These are phyloP conservation scores for Megalops cyprinoides DNA, from an alignment of 2,797 vertebrate genomes.

Conservation along the genomic window DNA sequence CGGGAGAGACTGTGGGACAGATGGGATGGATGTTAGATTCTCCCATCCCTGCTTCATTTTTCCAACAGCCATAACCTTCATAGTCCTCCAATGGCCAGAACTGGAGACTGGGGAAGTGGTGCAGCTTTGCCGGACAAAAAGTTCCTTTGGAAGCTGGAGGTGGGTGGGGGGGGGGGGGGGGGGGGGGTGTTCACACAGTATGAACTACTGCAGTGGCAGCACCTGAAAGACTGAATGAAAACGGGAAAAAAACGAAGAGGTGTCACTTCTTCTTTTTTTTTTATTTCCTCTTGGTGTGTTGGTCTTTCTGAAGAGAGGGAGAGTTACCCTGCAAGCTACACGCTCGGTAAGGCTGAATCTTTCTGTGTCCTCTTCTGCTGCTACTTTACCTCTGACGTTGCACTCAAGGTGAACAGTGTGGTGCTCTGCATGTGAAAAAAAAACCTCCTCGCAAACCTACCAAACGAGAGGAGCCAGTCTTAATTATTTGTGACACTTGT, in stretches of 20 bases:
- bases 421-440: conserved; percentile 49
- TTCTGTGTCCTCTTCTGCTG: conserved; percentile 46
- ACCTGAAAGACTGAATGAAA: conserved; percentile 67
- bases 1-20: conserved; percentile 28
- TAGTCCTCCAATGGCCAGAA: conserved; percentile 4
- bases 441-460: conserved; percentile 50
- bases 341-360: conserved; percentile 68
- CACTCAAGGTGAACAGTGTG: conserved; percentile 73
- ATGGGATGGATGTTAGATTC: conserved; percentile 4
- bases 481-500: conserved; percentile 16
- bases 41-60: conserved; percentile 26
- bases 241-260: conserved; percentile 53
- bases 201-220: conserved; percentile 72
- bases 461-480: conserved; percentile 33
- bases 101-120: conserved; percentile 52
- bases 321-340: conserved; percentile 61
- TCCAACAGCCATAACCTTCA: conserved; percentile 20
- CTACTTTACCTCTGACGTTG: conserved; percentile 66
- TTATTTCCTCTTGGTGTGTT: conserved; percentile 67
- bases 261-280: conserved; percentile 60
- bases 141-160: conserved; percentile 57
- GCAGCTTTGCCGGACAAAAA: conserved; percentile 65
- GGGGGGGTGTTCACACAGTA: conserved; percentile 1
- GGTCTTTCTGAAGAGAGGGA: conserved; percentile 55
- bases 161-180: not conserved